Percentiles rank a stretch among this genome's conserved stretches.
Conservation (phyloP, 1,140 invertebrate species). For the Watersipora subatra region DNA sequence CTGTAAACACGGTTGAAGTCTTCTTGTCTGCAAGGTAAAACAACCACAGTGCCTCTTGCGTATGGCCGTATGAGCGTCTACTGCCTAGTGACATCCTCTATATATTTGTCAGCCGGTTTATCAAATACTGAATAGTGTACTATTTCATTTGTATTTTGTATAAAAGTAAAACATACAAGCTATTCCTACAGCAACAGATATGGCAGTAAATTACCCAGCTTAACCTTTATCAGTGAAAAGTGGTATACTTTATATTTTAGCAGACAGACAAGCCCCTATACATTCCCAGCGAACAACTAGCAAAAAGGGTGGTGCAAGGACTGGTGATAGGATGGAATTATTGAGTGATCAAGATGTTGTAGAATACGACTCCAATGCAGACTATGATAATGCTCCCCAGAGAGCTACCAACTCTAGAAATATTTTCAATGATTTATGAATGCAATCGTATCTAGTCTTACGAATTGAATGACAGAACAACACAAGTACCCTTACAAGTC, state of each 20-base stretch:
- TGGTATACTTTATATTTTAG: neutral
- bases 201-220: neutral
- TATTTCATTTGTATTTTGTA: neutral
- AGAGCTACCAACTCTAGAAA: neutral
- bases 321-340: neutral
- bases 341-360: slow-evolving; percentile 4
- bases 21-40: too few relatives aligned
- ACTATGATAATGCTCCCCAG: neutral
- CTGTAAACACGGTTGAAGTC: too few relatives aligned
- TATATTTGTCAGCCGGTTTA: too few relatives aligned
- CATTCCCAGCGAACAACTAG: neutral
- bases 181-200: neutral
- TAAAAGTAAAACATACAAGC: neutral
- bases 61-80: too few relatives aligned
- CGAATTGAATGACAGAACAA: too few relatives aligned
- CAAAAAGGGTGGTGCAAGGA: neutral
- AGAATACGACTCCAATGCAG: neutral
- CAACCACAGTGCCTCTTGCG: too few relatives aligned
- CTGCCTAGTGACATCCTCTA: too few relatives aligned
- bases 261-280: neutral
- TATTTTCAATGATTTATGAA: too few relatives aligned
- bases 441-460: too few relatives aligned
- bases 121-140: too few relatives aligned
- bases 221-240: neutral
- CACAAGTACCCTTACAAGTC: too few relatives aligned